A percentile compares a stretch with the other conserved stretches of the same genome.
phyloP scores from a whole-genome alignment of 2,797 vertebrate species.

The Phrynocephalus vlangalii region DNA sequence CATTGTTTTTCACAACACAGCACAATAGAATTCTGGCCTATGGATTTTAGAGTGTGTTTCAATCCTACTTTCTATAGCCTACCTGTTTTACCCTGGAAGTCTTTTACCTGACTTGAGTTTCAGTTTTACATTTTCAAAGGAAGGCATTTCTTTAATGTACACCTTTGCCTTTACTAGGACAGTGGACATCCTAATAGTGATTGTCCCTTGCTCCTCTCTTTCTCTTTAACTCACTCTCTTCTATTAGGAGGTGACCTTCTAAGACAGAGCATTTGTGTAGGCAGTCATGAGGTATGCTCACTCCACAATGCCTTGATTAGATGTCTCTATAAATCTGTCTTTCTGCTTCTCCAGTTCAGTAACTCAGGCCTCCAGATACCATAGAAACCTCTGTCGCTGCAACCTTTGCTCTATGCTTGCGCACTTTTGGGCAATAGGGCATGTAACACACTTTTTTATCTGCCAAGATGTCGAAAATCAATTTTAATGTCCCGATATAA shows the following conservation, averaged over 20 bases:
- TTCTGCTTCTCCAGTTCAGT: constrained; percentile 57
- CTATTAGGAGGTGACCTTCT: constrained; percentile 44
- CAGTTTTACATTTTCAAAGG: constrained; percentile 15
- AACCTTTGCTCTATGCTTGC: constrained; percentile 46
- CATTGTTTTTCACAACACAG: too few relatives aligned
- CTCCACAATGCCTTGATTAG: constrained; percentile 41
- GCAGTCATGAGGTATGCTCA: constrained; percentile 54
- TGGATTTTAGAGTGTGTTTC: not conserved
- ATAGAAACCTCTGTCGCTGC: constrained; percentile 50
- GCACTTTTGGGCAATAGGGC: constrained; percentile 53
- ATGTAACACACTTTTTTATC: constrained; percentile 50
- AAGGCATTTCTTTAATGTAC: not conserved
- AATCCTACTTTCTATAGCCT: not conserved
- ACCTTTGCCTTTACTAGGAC: constrained; percentile 29
- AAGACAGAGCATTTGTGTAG: constrained; percentile 31
- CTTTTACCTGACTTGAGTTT: not conserved
- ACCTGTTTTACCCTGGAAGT: not conserved
- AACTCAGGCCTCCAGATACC: constrained; percentile 55
- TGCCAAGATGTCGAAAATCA: constrained; percentile 66
- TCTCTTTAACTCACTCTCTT: not conserved
- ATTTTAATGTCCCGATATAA: constrained; percentile 59
- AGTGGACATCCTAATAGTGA: constrained; percentile 14
- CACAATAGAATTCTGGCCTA: too few relatives aligned
- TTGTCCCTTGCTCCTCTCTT: constrained; percentile 36
- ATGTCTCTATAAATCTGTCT: constrained; percentile 55